phyloP scores from a whole-genome alignment of 2,888 invertebrate species.

The Eupithecia pulchellata region DNA sequence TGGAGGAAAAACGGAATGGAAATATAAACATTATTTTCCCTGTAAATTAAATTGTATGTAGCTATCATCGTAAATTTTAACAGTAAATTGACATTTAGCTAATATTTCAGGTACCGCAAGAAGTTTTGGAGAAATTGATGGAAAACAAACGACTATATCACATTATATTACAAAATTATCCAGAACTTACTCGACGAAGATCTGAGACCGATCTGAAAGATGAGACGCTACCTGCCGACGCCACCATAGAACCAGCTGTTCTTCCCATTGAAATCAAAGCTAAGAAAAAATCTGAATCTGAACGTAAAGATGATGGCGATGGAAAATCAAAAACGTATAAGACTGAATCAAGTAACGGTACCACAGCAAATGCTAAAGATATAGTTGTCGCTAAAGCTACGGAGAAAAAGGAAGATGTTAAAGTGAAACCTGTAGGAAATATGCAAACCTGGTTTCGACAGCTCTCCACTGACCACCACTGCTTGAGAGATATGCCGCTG shows the following conservation, averaged over 20 bases:
- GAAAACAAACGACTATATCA: constrained; percentile 88
- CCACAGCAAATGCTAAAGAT: constrained; percentile 36
- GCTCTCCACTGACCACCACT: constrained; percentile 86
- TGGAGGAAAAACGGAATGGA: neutral
- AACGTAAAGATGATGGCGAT: constrained; percentile 21
- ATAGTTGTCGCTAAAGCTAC: constrained; percentile 21
- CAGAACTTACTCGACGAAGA: constrained; percentile 86
- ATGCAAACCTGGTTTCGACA: constrained; percentile 72
- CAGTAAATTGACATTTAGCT: neutral
- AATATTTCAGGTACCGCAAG: constrained; percentile 86
- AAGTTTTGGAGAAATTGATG: constrained; percentile 88
- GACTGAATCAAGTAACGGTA: constrained; percentile 33
- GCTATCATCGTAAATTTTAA: neutral
- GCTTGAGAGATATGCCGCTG: constrained; percentile 88
- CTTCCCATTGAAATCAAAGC: constrained; percentile 60
- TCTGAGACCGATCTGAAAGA: constrained; percentile 85
- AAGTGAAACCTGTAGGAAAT: neutral
- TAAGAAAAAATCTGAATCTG: constrained; percentile 52
- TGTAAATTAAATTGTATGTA: neutral
- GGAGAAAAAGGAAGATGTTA: constrained; percentile 12
- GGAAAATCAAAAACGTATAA: constrained; percentile 5
- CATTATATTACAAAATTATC: constrained; percentile 89
- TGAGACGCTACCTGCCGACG: constrained; percentile 49
- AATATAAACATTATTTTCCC: neutral
- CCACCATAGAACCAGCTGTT: constrained; percentile 63